Conservation (phyloP, 2,888 invertebrate species). For the Brachypalpus laphriformis region DNA sequence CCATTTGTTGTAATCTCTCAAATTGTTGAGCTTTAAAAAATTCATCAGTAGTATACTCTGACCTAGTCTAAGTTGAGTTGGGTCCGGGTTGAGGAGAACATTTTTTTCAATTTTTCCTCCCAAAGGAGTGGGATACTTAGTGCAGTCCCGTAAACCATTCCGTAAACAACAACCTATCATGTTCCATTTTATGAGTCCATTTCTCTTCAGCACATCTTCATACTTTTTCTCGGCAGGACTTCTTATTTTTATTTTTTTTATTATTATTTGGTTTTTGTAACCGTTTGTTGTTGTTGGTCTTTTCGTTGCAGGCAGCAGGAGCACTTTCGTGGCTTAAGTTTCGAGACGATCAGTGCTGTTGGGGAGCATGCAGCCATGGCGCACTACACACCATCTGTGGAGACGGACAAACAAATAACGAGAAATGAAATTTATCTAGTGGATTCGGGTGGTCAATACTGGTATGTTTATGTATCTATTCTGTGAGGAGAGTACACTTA, state of each 20-base stretch:
- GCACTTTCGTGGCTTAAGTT: constrained; percentile 91
- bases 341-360: constrained; percentile 93
- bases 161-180: constrained; percentile 57
- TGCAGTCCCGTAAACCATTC: constrained; percentile 40
- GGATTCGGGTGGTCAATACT: constrained; percentile 93
- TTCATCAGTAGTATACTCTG: constrained; percentile 33
- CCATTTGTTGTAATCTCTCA: constrained; percentile 44
- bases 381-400: constrained; percentile 89
- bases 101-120: no score
- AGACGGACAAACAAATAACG: constrained; percentile 86
- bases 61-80: background rate
- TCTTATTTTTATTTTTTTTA: constrained; percentile 16
- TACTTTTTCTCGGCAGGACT: constrained; percentile 21
- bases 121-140: background rate
- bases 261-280: constrained; percentile 59
- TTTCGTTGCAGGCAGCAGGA: constrained; percentile 85
- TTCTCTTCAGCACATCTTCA: constrained; percentile 54
- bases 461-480: constrained; percentile 80
- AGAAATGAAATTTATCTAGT: constrained; percentile 91
- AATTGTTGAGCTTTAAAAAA: constrained; percentile 51
- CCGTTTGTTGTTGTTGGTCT: constrained; percentile 27
- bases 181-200: constrained; percentile 55
- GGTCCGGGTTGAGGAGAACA: no score
- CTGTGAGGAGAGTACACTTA: background rate
- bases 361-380: constrained; percentile 95